Percentiles rank a stretch among this genome's conserved stretches.
Evolutionary conservation across 2,113 vertebrate species (phyloP).

Genomic region (Asarcornis scutulata): DNA sequence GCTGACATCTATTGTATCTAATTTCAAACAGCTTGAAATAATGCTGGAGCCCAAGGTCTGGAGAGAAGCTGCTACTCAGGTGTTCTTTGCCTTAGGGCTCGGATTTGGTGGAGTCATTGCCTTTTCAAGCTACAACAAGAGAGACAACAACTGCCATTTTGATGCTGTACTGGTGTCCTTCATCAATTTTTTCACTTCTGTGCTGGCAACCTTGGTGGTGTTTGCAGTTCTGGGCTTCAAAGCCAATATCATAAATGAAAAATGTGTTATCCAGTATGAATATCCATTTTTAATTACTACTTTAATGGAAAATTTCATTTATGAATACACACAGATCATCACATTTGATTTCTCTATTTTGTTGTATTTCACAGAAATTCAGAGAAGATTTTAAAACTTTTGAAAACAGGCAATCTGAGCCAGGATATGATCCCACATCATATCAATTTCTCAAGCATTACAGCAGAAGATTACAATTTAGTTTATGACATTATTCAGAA

Average conservation of each 20-base stretch:
- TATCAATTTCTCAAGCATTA: conserved; percentile 88
- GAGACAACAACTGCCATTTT: conserved; percentile 99
- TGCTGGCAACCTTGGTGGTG: conserved; percentile 97
- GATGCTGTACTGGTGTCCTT: conserved; percentile 96
- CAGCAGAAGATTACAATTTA: conserved; percentile 85
- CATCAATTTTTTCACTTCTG: conserved; percentile 98
- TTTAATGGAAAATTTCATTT: conserved; percentile 32
- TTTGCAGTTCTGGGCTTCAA: conserved; percentile 98
- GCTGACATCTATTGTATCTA: conserved; percentile 71
- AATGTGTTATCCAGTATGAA: conserved; percentile 86
- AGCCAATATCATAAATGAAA: conserved; percentile 92
- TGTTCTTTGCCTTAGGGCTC: conserved; percentile 96
- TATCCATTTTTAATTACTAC: conserved; percentile 35
- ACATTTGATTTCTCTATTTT: not conserved
- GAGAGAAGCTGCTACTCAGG: conserved; percentile 96
- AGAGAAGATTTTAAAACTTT: conserved; percentile 82
- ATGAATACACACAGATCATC: not conserved
- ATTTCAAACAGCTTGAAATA: conserved; percentile 91
- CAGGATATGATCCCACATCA: conserved; percentile 86
- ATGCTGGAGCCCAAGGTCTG: conserved; percentile 97
- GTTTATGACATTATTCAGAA: conserved; percentile 84
- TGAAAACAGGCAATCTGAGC: conserved; percentile 83
- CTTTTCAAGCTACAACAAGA: conserved; percentile 99
- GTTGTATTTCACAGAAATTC: conserved; percentile 85
- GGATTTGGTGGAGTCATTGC: conserved; percentile 98